Evolutionary conservation across 1,140 invertebrate genomes (phyloP).

Genomic region (Akabosia matsudoensis): DNA sequence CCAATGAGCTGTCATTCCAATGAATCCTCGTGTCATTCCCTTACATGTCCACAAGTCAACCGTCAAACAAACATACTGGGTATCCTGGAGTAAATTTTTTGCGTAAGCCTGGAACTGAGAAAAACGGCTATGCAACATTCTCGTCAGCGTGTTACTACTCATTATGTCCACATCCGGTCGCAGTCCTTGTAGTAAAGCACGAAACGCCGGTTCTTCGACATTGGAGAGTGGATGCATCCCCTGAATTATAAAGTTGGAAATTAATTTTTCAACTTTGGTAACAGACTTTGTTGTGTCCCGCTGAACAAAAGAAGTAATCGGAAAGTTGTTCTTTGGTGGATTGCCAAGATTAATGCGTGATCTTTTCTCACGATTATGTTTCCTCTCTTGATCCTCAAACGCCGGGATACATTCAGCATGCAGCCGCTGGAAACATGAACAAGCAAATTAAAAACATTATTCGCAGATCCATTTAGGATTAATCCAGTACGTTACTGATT

Average conservation of each 20-base stretch:
- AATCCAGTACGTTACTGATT: background rate
- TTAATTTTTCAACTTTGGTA: background rate
- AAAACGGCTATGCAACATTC: background rate
- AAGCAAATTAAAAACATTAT: constrained; percentile 2
- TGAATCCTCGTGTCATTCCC: background rate
- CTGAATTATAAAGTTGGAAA: background rate
- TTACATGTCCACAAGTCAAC: constrained; percentile 11
- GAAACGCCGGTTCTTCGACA: constrained; percentile 1
- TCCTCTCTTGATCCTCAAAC: background rate
- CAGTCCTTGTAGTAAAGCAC: background rate
- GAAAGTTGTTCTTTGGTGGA: background rate
- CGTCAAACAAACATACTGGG: background rate
- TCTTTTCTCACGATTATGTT: background rate
- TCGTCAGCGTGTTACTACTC: background rate
- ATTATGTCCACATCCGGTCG: background rate
- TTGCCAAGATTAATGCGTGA: background rate
- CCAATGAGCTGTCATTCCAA: constrained; percentile 8
- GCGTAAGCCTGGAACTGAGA: too few species aligned
- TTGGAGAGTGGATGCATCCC: constrained; percentile 1
- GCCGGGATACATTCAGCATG: background rate
- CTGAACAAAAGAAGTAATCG: background rate
- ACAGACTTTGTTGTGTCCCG: background rate
- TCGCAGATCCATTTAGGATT: background rate
- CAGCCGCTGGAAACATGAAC: background rate
- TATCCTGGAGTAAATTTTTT: background rate